Conservation (phyloP, 2,888 invertebrate genomes). For the Drosophila fungiperda region DNA sequence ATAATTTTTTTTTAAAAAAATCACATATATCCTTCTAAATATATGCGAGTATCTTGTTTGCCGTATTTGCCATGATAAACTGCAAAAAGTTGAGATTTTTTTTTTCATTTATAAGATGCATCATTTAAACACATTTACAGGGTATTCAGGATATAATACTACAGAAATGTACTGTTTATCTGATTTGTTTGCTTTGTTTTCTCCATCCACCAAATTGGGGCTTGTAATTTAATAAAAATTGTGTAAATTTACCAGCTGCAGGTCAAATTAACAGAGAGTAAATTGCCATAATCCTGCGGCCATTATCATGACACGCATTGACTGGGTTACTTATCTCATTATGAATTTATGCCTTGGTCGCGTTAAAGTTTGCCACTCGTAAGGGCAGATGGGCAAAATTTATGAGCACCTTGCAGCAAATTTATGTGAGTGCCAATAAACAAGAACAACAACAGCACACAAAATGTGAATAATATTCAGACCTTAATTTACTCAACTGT, state of each 20-base stretch:
- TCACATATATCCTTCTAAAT: background rate
- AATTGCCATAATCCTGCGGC: conserved; percentile 34
- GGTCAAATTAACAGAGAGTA: conserved; percentile 25
- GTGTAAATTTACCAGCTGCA: conserved; percentile 33
- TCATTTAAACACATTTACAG: background rate
- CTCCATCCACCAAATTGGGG: background rate
- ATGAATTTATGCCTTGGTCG: conserved; percentile 53
- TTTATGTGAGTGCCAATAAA: conserved; percentile 54
- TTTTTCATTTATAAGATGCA: background rate
- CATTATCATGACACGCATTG: conserved; percentile 37
- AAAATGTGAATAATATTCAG: conserved; percentile 18
- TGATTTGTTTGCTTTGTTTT: conserved; percentile 15
- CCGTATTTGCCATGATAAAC: background rate
- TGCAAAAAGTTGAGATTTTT: background rate
- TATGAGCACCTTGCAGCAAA: conserved; percentile 63
- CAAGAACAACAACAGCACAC: conserved; percentile 20
- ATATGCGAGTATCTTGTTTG: background rate
- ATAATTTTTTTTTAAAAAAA: background rate
- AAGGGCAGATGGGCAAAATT: conserved; percentile 43
- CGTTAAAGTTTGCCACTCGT: conserved; percentile 43
- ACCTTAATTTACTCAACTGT: conserved; percentile 29
- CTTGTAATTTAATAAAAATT: conserved; percentile 39
- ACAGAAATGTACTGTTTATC: conserved; percentile 8
- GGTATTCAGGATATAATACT: conserved; percentile 3
- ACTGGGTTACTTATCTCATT: conserved; percentile 56